A percentile compares a stretch with the other conserved stretches of the same genome.
Conservation (phyloP, 2,113 vertebrate species). For the Anhinga rufa region DNA sequence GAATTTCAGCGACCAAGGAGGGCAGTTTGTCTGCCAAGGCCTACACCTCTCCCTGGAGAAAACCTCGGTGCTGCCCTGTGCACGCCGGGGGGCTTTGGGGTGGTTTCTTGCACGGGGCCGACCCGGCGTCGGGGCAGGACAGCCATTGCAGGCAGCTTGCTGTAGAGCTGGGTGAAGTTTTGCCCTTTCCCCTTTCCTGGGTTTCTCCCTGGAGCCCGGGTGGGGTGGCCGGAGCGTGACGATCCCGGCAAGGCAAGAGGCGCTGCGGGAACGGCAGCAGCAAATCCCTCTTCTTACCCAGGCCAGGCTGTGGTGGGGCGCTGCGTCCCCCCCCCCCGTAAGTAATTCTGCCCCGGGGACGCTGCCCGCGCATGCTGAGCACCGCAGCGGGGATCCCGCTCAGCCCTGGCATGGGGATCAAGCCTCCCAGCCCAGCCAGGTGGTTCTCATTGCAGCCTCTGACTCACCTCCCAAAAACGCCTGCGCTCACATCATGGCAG, state of each 20-base stretch:
- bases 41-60: background rate
- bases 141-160: background rate
- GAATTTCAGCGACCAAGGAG: background rate
- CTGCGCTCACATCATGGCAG: background rate
- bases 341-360: background rate
- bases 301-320: background rate
- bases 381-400: background rate
- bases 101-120: background rate
- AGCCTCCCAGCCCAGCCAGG: background rate
- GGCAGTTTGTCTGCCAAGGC: background rate
- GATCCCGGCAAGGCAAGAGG: background rate
- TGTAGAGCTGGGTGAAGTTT: background rate
- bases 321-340: background rate
- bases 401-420: fast-evolving
- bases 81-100: background rate
- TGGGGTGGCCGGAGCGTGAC: background rate
- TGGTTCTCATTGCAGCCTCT: slow-evolving; percentile 20
- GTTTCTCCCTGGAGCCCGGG: background rate
- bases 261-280: background rate
- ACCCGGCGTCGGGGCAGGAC: fast-evolving
- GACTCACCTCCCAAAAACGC: slow-evolving; percentile 40
- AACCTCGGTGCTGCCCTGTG: background rate
- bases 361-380: background rate
- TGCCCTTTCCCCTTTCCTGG: background rate
- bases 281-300: background rate